Evolutionary conservation across 2,113 vertebrate genomes (phyloP).

Genomic region (Columba livia): DNA sequence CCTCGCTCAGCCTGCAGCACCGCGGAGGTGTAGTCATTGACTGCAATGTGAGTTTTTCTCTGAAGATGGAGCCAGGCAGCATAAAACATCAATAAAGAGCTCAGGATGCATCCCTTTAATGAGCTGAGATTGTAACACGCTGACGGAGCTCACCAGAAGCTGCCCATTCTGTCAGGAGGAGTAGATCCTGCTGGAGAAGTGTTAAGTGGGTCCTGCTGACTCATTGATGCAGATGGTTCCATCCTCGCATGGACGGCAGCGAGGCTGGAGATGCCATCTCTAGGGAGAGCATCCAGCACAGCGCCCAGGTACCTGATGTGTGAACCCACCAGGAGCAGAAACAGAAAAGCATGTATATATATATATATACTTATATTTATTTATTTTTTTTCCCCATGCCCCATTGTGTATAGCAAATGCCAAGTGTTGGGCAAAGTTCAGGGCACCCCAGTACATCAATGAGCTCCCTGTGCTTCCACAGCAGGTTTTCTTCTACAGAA

Average conservation of each 20-base stretch:
- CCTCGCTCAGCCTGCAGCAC: background rate
- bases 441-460: accelerated
- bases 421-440: background rate
- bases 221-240: slow-evolving; percentile 32
- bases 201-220: slow-evolving; percentile 59
- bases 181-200: slow-evolving; percentile 38
- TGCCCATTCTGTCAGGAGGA: slow-evolving; percentile 29
- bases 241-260: background rate
- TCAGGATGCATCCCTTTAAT: slow-evolving; percentile 50
- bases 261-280: background rate
- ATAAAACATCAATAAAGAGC: slow-evolving; percentile 35
- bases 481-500: background rate
- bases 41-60: slow-evolving; percentile 44
- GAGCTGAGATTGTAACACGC: slow-evolving; percentile 27
- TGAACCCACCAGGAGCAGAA: background rate
- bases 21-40: slow-evolving; percentile 16
- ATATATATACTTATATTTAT: background rate
- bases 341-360: background rate
- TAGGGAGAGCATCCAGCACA: background rate
- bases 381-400: accelerated
- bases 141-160: slow-evolving; percentile 28
- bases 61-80: slow-evolving; percentile 65
- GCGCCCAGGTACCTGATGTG: background rate
- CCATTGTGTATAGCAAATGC: accelerated
- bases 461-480: accelerated